phyloP scores from a whole-genome alignment of 2,113 vertebrate species.

The Macrotis lagotis region DNA sequence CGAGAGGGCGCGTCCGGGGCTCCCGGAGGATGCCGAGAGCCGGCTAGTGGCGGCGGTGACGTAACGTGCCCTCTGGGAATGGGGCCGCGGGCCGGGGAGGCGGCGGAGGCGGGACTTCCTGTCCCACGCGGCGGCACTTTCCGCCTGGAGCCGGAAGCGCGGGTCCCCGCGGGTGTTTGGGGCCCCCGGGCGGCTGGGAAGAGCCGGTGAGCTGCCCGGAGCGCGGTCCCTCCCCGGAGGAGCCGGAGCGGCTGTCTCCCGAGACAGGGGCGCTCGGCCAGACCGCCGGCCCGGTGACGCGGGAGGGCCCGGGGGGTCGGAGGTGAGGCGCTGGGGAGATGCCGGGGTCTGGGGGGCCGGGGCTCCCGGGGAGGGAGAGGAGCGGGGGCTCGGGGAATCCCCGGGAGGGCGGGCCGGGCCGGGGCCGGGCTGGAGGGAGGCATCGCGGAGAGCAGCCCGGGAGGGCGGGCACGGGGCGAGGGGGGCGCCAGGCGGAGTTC shows the following conservation, averaged over 20 bases:
- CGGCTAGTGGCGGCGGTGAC: not conserved
- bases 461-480: fast-evolving
- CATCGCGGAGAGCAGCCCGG: not conserved
- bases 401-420: not conserved
- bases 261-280: not conserved
- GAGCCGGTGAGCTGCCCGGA: conserved; percentile 32
- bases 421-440: not conserved
- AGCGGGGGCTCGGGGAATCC: not conserved
- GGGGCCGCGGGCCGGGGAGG: not conserved
- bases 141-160: conserved; percentile 66
- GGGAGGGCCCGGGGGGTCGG: conserved; percentile 46
- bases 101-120: conserved; percentile 70
- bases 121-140: not conserved
- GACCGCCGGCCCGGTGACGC: not conserved
- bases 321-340: not conserved
- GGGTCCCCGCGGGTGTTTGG: conserved; percentile 9
- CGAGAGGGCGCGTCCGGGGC: fast-evolving
- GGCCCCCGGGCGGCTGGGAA: not conserved
- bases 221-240: not conserved
- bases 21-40: not conserved
- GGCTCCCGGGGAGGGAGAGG: conserved; percentile 47
- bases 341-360: not conserved
- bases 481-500: no score
- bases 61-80: not conserved
- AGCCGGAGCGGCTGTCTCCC: not conserved